phyloP scores from a whole-genome alignment of 2,888 invertebrate genomes.

The Orchesella flavescens region DNA sequence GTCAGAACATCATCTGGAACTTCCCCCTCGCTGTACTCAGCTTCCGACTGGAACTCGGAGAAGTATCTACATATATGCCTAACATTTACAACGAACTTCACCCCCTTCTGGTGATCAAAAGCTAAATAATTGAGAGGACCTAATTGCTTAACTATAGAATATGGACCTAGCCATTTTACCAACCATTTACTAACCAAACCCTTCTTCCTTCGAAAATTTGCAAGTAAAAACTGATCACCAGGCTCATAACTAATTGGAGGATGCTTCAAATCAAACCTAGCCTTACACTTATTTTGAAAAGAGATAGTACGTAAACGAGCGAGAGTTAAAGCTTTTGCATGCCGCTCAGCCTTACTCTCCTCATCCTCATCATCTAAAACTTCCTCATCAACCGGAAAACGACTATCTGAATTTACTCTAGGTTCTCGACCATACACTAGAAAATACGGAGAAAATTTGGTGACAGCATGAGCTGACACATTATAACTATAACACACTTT shows the following conservation, averaged over 20 bases:
- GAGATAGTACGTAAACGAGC: slow-evolving; percentile 17
- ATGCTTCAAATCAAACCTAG: slow-evolving; percentile 40
- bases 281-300: slow-evolving; percentile 23
- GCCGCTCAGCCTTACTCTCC: background rate
- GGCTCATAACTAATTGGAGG: background rate
- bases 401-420: slow-evolving; percentile 28
- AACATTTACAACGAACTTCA: background rate
- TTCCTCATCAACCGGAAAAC: background rate
- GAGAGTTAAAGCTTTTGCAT: background rate
- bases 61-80: background rate
- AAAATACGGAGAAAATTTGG: slow-evolving; percentile 37
- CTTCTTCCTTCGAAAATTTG: slow-evolving; percentile 4
- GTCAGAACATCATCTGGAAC: background rate
- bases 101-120: background rate
- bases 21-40: background rate
- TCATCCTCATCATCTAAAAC: background rate
- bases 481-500: slow-evolving; percentile 39
- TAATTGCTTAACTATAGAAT: background rate
- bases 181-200: slow-evolving; percentile 31
- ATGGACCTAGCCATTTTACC: slow-evolving; percentile 45
- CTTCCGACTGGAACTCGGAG: background rate
- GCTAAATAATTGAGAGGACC: slow-evolving; percentile 35
- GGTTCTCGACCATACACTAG: slow-evolving; percentile 50
- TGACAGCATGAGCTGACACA: slow-evolving; percentile 14
- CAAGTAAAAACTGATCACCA: slow-evolving; percentile 33